Evolutionary conservation across 2,113 vertebrate species (phyloP), one percentile per base, ranked within the genome.

Genomic region (Saguinus imperator): DNA sequence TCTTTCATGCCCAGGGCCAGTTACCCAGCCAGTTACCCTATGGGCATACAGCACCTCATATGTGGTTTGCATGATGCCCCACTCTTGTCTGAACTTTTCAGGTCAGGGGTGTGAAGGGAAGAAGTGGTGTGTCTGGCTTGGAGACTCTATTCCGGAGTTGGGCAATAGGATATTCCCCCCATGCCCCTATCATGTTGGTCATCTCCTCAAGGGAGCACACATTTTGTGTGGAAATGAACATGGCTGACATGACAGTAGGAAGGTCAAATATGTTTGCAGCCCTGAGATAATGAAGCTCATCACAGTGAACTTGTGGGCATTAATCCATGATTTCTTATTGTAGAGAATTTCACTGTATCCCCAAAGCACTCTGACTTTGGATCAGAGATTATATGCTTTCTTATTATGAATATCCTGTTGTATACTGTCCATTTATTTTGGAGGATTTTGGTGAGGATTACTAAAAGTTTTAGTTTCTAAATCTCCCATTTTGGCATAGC

Each of bases 261-360:
- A 90, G 77, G 81, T 76, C 84, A 95, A 89, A 87, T 61, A 40
- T 48, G 7, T 84, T 94, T 81, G 68, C 17, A 55, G 94, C 84
- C 72, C 72, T 61, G 64, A 80, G 64, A 5, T 45, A 32, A 43
- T 77, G 50, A 76, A 81, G 10, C 79, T 89, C 58, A 37, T 94
- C 64, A n/a, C 50, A 52, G 27, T 18, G n/a, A 84, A 57, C 77
- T 37, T 83, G 61, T 66, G 79, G 61, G 1, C 66, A n/a, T 20
- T 64, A 16, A 35, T 50, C 48, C 5, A 3, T 79, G 86, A 80
- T 95, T 95, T 86, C 70, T 52, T 57, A 6, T 52, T 57, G 13
- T 40, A 79, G 82, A 70, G 45, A 95, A 92, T 79, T 82, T 92
- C 57, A 32, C 2, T 10, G 50, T 88, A 48, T 81, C 32, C 81